A percentile compares a stretch with the other conserved stretches of the same genome.
Conservation (phyloP, 2,113 vertebrate species). For the Ciconia boyciana region DNA sequence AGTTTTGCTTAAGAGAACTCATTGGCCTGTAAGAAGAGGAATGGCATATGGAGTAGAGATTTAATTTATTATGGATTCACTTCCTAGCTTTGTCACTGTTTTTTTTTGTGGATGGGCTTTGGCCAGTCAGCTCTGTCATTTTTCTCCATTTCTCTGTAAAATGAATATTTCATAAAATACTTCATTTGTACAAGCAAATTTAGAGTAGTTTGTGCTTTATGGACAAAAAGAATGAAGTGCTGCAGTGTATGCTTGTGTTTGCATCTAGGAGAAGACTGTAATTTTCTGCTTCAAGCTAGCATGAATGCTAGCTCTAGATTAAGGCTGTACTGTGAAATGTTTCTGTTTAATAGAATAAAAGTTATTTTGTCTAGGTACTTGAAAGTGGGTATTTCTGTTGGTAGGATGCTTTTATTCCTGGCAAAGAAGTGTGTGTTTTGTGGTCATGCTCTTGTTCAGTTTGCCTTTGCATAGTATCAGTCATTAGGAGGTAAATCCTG, state of each 20-base stretch:
- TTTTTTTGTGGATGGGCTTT: not conserved
- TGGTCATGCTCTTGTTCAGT: not conserved
- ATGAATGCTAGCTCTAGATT: not conserved
- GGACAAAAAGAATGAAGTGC: not conserved
- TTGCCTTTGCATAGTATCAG: not conserved
- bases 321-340: not conserved
- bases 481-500: not conserved
- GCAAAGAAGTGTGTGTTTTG: accelerated
- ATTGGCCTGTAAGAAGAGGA: not conserved
- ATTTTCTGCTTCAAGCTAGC: not conserved
- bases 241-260: not conserved
- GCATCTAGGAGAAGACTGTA: not conserved
- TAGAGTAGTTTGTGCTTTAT: not conserved
- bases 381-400: not conserved
- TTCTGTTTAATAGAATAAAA: not conserved
- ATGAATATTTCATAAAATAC: not conserved
- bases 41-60: not conserved
- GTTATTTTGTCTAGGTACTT: not conserved
- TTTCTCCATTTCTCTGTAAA: not conserved
- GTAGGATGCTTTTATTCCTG: not conserved
- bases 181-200: not conserved
- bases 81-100: not conserved
- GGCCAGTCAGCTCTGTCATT: not conserved
- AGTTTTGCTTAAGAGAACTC: not conserved
- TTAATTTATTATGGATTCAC: not conserved